Base-by-base conservation (phyloP, 2,113 vertebrate genomes). In the Scatophagus argus region DNA sequence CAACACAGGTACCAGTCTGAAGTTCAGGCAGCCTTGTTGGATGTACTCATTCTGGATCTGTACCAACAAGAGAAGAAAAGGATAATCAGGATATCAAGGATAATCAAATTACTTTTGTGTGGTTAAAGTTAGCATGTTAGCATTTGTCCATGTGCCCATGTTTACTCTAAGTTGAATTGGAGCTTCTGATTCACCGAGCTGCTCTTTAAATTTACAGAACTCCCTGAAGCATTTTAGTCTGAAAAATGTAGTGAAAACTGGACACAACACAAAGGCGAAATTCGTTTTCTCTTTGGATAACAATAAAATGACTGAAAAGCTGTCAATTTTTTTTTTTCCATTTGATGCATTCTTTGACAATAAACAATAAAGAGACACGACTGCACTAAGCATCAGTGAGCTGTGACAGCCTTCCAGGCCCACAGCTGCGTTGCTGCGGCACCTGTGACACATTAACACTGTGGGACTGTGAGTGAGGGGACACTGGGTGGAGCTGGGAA, bases 11-110 rank as follows among this genome's bases (percentile, higher is more conserved):
- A 99, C 95, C 81, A 99, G 95, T 93, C 97, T 94, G 91, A 98
- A 99, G 88, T 99, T 99, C 90, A 97, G 94, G 77, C 97, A 98
- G 93, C 96, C 95, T 94, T 99, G 97, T 81, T 97, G 96, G 92
- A 99, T 99, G 90, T 96, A 99, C 89, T 99, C 97, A 12, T 97
- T 96, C 89, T 99, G 98, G 95, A 99, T 97, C 98, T 99, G 89
- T 61, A 90, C 91, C 1, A 47, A 32, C 19, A 67, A 44, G 7
- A 47, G 73, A 32, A 31, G 12, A 32, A 31, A 10, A 55, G 14
- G 68, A 73, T 3, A 63, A 36, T 63, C n/a, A 69, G 9, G n/a
- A n/a, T n/a, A n/a, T n/a, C n/a, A n/a, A n/a, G n/a, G n/a, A n/a
- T n/a, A n/a, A n/a, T n/a, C n/a, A n/a, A n/a, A n/a, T n/a, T n/a